Percentiles rank a stretch among this genome's conserved stretches.
phyloP scores from a whole-genome alignment of 2,797 vertebrate genomes.

The Microctenopoma lineatum region DNA sequence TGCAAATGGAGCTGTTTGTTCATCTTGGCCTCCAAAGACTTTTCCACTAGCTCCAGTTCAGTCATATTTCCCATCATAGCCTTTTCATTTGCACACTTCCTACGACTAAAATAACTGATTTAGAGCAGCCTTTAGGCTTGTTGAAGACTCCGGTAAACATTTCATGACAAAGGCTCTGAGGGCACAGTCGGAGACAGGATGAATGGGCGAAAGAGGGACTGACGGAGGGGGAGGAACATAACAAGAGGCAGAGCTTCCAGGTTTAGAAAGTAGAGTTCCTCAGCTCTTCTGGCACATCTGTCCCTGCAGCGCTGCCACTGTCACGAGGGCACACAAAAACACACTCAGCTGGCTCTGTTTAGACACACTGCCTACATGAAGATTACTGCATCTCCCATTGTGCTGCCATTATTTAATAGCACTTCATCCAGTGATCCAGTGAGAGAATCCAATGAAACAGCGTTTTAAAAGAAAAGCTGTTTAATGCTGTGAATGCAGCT shows the following conservation, averaged over 20 bases:
- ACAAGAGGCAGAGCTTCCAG: constrained; percentile 8
- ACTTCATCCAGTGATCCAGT: constrained; percentile 12
- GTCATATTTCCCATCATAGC: constrained; percentile 38
- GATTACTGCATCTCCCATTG: constrained; percentile 47
- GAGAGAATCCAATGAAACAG: constrained; percentile 24
- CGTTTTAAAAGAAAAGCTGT: constrained; percentile 1
- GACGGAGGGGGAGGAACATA: not conserved
- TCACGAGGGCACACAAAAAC: constrained; percentile 31
- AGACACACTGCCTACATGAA: constrained; percentile 44
- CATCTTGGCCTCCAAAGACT: constrained; percentile 9
- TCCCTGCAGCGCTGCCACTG: constrained; percentile 55
- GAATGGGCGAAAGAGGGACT: not conserved
- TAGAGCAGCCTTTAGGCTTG: constrained; percentile 8
- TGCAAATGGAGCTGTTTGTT: constrained; percentile 16
- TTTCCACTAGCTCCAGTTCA: constrained; percentile 24
- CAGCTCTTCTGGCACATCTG: constrained; percentile 55
- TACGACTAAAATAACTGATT: constrained; percentile 26
- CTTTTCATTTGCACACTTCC: constrained; percentile 16
- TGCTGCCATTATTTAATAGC: constrained; percentile 45
- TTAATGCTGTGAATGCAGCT: not conserved
- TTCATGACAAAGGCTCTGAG: constrained; percentile 55
- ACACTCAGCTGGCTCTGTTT: constrained; percentile 55
- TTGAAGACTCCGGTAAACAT: constrained; percentile 38
- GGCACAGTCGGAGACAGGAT: not conserved
- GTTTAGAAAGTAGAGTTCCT: constrained; percentile 25